Conservation (phyloP, 2,888 invertebrate genomes). For the Patella ulyssiponensis region DNA sequence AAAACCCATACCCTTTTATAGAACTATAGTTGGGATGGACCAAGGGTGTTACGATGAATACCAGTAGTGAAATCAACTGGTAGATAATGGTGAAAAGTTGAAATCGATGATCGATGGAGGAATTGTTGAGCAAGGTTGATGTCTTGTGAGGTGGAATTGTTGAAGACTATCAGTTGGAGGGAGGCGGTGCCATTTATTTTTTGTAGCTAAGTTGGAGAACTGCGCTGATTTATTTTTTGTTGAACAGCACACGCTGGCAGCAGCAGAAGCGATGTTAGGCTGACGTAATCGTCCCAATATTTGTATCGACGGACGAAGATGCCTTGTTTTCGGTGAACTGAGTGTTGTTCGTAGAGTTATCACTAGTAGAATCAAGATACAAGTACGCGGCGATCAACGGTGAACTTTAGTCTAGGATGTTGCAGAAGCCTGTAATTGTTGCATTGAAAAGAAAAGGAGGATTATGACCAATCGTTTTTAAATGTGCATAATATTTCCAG, state of each 20-base stretch:
- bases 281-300: no score
- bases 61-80: no score
- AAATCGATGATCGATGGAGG: conserved; percentile 9
- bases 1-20: conserved; percentile 6
- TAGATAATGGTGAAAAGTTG: neutral
- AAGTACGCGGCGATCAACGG: no score
- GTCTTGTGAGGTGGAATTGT: neutral
- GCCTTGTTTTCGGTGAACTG: no score
- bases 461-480: no score
- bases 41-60: neutral
- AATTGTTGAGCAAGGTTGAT: conserved; percentile 6
- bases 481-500: no score
- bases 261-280: neutral
- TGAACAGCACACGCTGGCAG: conserved; percentile 2
- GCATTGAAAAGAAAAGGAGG: no score
- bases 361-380: no score
- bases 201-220: neutral
- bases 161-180: neutral
- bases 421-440: no score
- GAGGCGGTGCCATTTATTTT: neutral
- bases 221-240: neutral
- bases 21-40: conserved; percentile 6
- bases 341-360: no score
- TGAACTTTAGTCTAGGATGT: no score
- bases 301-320: no score